Evolutionary conservation across 2,888 invertebrate genomes (phyloP).

Genomic region (Timema podura): DNA sequence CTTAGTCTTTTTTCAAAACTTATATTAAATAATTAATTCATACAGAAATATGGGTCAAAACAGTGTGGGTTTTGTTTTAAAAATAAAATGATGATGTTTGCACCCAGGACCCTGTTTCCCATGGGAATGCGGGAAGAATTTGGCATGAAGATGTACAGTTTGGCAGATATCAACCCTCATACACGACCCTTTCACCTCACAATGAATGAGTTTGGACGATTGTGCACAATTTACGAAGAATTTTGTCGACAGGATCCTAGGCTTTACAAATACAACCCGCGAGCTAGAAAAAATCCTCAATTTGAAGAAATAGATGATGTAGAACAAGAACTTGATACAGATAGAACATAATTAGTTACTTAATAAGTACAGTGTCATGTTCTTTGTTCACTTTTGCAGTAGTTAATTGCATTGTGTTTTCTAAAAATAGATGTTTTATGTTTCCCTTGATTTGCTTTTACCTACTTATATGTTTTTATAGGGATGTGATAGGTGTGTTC

Average conservation of each 20-base stretch:
- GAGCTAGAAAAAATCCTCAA: constrained; percentile 45
- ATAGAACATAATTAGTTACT: too few species aligned
- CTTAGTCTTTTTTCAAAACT: too few species aligned
- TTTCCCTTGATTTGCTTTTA: too few species aligned
- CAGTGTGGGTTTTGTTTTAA: not conserved
- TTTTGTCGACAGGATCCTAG: constrained; percentile 51
- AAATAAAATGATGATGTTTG: not conserved
- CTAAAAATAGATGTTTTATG: too few species aligned
- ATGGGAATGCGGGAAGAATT: constrained; percentile 60
- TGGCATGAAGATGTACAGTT: constrained; percentile 60
- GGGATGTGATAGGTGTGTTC: too few species aligned
- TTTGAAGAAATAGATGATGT: constrained; percentile 8
- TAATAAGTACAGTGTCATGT: too few species aligned
- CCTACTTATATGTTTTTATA: too few species aligned
- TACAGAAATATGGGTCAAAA: too few species aligned
- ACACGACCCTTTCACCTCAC: constrained; percentile 68
- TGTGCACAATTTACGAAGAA: constrained; percentile 73
- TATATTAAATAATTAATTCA: too few species aligned
- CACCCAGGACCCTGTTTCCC: constrained; percentile 68
- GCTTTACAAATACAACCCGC: constrained; percentile 59
- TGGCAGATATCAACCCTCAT: constrained; percentile 67
- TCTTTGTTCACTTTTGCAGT: constrained; percentile 47
- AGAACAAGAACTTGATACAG: not conserved
- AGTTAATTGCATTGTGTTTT: constrained; percentile 38
- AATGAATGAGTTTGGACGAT: constrained; percentile 70